Conservation (phyloP, 2,113 vertebrate genomes). For the Hystrix brachyura region DNA sequence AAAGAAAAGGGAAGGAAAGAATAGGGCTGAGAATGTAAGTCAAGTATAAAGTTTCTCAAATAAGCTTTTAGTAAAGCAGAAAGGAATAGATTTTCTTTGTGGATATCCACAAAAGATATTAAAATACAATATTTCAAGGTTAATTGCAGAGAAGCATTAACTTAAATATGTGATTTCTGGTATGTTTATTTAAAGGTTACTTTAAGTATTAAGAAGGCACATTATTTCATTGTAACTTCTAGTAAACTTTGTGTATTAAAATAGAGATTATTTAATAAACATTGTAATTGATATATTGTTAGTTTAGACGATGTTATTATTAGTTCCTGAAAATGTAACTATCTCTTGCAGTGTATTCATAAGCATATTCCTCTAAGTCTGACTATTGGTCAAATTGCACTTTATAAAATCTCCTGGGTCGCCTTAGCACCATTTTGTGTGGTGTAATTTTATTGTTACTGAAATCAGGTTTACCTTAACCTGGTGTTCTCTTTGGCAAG, state of each 20-base stretch:
- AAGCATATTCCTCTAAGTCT: background rate
- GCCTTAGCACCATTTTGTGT: background rate
- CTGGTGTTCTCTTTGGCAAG: background rate
- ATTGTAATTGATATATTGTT: background rate
- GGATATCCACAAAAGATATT: background rate
- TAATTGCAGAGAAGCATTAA: background rate
- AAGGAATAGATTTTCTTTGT: background rate
- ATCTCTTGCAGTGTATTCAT: background rate
- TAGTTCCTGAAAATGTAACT: constrained; percentile 8
- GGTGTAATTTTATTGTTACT: background rate
- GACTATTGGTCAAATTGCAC: background rate
- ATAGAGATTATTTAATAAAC: background rate
- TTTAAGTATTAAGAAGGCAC: background rate
- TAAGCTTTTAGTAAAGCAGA: background rate
- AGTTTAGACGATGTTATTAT: constrained; percentile 1
- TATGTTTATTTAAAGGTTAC: background rate
- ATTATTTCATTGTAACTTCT: background rate
- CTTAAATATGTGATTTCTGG: background rate
- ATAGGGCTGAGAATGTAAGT: background rate
- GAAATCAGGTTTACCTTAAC: background rate
- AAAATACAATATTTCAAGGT: background rate
- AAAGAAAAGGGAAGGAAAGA: background rate
- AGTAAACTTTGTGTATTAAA: background rate
- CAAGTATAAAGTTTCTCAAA: background rate
- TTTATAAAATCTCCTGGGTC: background rate